These are phyloP conservation scores for Turritopsis dohrnii DNA, from an alignment of 30 jellyfish, hydroid and myxozoan genomes.

Conservation along the genomic window DNA sequence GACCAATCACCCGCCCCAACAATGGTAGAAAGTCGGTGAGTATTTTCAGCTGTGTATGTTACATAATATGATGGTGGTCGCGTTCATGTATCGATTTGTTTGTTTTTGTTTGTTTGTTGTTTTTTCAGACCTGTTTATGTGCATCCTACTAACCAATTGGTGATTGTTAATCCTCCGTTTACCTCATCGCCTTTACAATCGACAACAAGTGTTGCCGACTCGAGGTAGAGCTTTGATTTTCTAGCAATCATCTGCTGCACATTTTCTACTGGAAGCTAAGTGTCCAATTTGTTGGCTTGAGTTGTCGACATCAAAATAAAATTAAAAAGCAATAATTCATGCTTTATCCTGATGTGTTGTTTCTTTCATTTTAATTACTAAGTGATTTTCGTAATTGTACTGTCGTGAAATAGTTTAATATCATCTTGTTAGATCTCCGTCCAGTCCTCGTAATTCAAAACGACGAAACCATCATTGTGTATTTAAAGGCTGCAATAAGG, in stretches of 20 bases:
- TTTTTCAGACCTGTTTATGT: neutral
- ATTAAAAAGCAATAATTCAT: neutral
- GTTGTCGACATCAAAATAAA: neutral
- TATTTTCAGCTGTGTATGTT: neutral
- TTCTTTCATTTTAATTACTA: neutral
- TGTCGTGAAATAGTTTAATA: neutral
- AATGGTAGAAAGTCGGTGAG: constrained; percentile 7
- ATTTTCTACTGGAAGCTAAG: too few species aligned
- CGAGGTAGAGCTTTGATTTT: neutral
- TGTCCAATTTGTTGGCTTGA: too few species aligned
- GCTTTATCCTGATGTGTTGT: neutral
- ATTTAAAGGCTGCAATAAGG: constrained; percentile 80
- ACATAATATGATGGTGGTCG: too few species aligned
- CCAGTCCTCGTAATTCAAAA: constrained; percentile 42
- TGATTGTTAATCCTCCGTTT: neutral
- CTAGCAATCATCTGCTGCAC: neutral
- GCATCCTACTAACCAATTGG: constrained; percentile 3
- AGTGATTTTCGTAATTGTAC: neutral
- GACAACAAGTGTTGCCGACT: neutral
- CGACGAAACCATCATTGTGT: constrained; percentile 87
- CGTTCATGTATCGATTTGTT: neutral
- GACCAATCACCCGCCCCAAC: constrained; percentile 1
- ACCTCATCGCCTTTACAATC: neutral
- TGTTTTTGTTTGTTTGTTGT: neutral
- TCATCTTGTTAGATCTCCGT: constrained; percentile 46